Conservation (phyloP, 2,113 vertebrate genomes). For the Rhynchopsitta pachyrhyncha region DNA sequence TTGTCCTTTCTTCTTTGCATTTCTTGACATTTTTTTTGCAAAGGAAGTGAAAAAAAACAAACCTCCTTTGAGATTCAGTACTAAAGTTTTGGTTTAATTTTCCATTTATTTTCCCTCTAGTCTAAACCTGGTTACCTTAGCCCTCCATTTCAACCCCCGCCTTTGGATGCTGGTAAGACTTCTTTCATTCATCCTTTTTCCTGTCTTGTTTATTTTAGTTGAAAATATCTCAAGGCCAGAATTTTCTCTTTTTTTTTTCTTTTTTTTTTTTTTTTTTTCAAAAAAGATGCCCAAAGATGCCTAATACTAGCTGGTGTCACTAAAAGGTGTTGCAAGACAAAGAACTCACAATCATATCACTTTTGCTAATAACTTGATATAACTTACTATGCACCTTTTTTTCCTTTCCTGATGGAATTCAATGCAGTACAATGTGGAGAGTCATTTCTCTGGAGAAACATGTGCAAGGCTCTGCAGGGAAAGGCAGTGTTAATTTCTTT, state of each 20-base stretch:
- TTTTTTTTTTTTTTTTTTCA: rapidly evolving
- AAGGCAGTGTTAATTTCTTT: background rate
- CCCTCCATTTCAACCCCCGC: background rate
- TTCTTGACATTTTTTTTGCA: background rate
- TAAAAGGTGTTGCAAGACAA: background rate
- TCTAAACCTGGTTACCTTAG: background rate
- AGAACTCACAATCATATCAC: background rate
- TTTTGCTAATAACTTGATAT: background rate
- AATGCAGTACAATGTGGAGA: background rate
- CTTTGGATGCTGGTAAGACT: background rate
- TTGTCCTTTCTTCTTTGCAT: background rate
- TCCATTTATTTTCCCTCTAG: background rate
- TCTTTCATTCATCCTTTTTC: background rate
- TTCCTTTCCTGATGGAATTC: background rate
- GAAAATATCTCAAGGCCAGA: background rate
- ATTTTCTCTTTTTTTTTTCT: background rate
- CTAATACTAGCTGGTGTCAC: background rate
- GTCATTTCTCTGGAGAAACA: background rate
- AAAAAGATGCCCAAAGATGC: background rate
- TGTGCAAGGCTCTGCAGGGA: background rate
- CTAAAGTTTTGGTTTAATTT: background rate
- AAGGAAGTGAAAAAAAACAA: background rate
- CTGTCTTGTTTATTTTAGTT: background rate
- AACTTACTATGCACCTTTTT: background rate
- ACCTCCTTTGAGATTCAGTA: background rate